phyloP scores from a whole-genome alignment of 2,113 vertebrate genomes.

The Hippocampus guttulatus region DNA sequence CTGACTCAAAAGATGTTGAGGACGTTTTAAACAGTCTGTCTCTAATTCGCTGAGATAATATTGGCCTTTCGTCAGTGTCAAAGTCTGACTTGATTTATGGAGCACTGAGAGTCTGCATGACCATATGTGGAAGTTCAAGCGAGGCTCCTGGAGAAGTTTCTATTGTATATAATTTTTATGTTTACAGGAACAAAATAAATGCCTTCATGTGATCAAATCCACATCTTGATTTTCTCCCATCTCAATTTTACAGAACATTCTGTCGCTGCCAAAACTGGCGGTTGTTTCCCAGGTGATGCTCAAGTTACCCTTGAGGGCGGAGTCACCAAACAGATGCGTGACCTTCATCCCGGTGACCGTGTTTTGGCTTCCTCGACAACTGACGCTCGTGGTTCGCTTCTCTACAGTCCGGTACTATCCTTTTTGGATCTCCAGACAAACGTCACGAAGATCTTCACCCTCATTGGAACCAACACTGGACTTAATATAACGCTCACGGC shows the following conservation, averaged over 20 bases:
- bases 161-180: neutral
- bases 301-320: constrained; percentile 78
- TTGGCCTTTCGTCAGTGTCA: constrained; percentile 47
- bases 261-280: constrained; percentile 92
- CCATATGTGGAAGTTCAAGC: constrained; percentile 15
- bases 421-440: constrained; percentile 85
- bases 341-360: constrained; percentile 81
- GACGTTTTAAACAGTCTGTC: constrained; percentile 40
- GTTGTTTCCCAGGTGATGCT: constrained; percentile 86
- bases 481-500: constrained; percentile 83
- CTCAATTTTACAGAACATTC: constrained; percentile 83
- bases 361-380: constrained; percentile 83
- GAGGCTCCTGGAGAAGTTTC: neutral
- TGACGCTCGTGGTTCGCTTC: constrained; percentile 69
- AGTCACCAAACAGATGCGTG: constrained; percentile 71
- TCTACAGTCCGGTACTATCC: constrained; percentile 87
- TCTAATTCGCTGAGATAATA: constrained; percentile 53
- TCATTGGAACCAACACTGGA: constrained; percentile 79
- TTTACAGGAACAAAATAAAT: neutral
- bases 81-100: constrained; percentile 56
- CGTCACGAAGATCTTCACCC: constrained; percentile 75
- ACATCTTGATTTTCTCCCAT: constrained; percentile 4
- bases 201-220: neutral
- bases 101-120: constrained; percentile 28
- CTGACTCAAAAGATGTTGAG: neutral